phyloP scores from a whole-genome alignment of 2,888 invertebrate species.

The Archips crataeganus region DNA sequence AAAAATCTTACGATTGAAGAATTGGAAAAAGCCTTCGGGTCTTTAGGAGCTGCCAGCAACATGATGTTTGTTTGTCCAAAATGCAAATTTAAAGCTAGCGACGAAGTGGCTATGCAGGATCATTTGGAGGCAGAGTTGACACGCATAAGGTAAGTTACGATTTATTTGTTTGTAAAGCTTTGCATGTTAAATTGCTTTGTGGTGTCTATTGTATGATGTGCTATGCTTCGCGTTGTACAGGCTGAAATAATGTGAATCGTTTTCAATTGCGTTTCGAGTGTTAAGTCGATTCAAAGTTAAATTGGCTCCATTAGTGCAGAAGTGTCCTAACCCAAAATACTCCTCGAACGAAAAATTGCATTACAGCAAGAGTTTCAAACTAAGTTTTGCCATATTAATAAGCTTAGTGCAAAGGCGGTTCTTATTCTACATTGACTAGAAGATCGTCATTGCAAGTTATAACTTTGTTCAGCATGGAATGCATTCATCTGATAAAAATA shows the following conservation, averaged over 20 bases:
- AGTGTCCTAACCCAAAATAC: too few relatives aligned
- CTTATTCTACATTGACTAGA: too few relatives aligned
- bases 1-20: constrained; percentile 49
- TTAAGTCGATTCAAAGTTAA: background rate
- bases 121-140: constrained; percentile 74
- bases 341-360: too few relatives aligned
- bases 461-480: too few relatives aligned
- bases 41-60: constrained; percentile 59
- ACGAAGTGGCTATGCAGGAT: constrained; percentile 63
- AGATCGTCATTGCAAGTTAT: too few relatives aligned
- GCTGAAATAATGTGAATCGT: background rate
- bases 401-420: too few relatives aligned
- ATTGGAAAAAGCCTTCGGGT: constrained; percentile 66
- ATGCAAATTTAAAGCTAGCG: constrained; percentile 57
- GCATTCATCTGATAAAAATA: too few relatives aligned
- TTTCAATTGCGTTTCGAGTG: background rate
- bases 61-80: constrained; percentile 69
- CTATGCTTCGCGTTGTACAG: constrained; percentile 6
- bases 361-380: too few relatives aligned
- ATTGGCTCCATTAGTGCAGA: too few relatives aligned
- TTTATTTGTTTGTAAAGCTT: constrained; percentile 16
- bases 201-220: constrained; percentile 2
- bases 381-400: too few relatives aligned
- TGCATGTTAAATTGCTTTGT: constrained; percentile 19
- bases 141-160: constrained; percentile 68